Evolutionary conservation across 2,888 invertebrate genomes (phyloP).

Genomic region (Odontocolon sp.): DNA sequence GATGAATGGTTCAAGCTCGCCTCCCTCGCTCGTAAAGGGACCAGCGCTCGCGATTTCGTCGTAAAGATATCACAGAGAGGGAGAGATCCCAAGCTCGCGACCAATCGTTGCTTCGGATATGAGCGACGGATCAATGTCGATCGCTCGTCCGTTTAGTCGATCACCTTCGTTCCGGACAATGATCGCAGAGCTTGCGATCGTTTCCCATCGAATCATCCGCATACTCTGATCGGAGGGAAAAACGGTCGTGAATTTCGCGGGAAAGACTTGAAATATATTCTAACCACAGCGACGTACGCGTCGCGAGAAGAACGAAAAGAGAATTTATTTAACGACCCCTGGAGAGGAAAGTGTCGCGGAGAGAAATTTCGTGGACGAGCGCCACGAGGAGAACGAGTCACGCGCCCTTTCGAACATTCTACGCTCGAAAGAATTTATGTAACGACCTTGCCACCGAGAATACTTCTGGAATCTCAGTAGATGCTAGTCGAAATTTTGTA

Average conservation of each 20-base stretch:
- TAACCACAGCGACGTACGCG: not conserved
- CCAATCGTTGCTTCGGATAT: constrained; percentile 18
- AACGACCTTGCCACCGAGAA: constrained; percentile 21
- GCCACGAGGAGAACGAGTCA: constrained; percentile 12
- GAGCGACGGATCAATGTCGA: constrained; percentile 19
- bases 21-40: constrained; percentile 40
- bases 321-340: constrained; percentile 51
- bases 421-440: constrained; percentile 46
- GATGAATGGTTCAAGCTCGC: constrained; percentile 36
- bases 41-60: constrained; percentile 34
- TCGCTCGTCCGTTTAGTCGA: not conserved
- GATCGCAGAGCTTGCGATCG: not conserved
- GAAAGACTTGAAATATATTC: constrained; percentile 28
- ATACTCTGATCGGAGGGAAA: not conserved
- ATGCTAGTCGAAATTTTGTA: constrained; percentile 22
- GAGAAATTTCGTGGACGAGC: constrained; percentile 24
- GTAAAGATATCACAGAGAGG: constrained; percentile 35
- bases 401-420: constrained; percentile 21
- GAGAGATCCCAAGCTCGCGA: not conserved
- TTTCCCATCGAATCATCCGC: not conserved
- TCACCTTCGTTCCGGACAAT: not conserved
- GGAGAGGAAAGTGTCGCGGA: constrained; percentile 30
- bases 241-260: constrained; percentile 20
- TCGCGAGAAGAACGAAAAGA: not conserved
- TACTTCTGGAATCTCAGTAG: constrained; percentile 14